Base-by-base conservation (phyloP, 2,888 invertebrate genomes). In the Polymixis flavicincta region DNA sequence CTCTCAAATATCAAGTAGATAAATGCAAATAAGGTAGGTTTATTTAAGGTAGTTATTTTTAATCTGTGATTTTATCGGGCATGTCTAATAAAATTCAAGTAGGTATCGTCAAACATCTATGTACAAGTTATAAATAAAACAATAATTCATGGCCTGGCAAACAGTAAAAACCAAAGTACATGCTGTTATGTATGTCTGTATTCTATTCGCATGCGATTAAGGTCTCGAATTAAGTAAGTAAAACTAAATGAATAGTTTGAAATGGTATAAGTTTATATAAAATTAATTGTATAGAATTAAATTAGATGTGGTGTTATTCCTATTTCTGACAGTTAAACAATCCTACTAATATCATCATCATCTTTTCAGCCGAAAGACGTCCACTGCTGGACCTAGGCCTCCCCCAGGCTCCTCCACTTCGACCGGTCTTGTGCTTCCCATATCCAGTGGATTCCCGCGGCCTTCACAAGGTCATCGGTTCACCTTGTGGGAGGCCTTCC, bases 11-110 rank as follows among this genome's bases (percentile, higher is more conserved):
- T 17, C 32, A 28, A 25, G n/a, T 32, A 61, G 9, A 22, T 50
- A n/a, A 57, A 60, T 54, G 28, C 48, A 59, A 63, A 32, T n/a
- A n/a, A n/a, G n/a, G n/a, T n/a, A n/a, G n/a, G n/a, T n/a, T n/a
- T n/a, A n/a, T n/a, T n/a, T n/a, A n/a, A n/a, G 32, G 32, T 72
- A 70, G 28, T 63, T 37, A 42, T 32, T 64, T 28, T 48, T 54
- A 37, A 13, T 59, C 25, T 11, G 52, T 42, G 50, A 57, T 63
- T 80, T 64, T 73, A 59, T 52, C 48, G n/a, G n/a, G 77, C 73
- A 73, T 80, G 64, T 80, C 52, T 80, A 59, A 73, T 77, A 59
- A 72, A 28, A 74, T 63, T 80, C 50, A 57, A 32, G 13, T 77
- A 68, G 22, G 9, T 45, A 64, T 52, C 28, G 32, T 32, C 52